Conservation (phyloP, 2,113 vertebrate species). For the Coturnix japonica region DNA sequence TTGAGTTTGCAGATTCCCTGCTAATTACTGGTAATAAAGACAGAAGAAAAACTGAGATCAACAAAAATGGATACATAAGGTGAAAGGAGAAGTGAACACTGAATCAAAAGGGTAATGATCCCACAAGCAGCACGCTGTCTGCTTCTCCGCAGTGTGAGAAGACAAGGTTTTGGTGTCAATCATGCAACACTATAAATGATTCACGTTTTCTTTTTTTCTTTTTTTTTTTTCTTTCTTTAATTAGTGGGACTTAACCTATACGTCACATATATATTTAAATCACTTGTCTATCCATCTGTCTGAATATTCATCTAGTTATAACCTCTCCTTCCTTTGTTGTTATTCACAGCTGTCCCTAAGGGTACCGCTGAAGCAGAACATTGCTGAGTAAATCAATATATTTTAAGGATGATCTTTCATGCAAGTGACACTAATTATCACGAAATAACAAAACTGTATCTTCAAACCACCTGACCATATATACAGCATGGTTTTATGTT, state of each 20-base stretch:
- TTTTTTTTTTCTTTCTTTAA: not conserved
- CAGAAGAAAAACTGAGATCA: constrained; percentile 34
- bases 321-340: constrained; percentile 21
- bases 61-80: constrained; percentile 17
- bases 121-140: not conserved
- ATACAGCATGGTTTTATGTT: not conserved
- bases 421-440: constrained; percentile 70
- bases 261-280: not conserved
- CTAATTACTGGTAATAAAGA: constrained; percentile 48
- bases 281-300: constrained; percentile 17
- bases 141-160: not conserved
- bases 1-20: not conserved
- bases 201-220: not conserved
- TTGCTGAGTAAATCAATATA: constrained; percentile 50
- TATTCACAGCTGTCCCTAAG: constrained; percentile 57
- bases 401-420: constrained; percentile 62
- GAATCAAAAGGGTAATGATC: constrained; percentile 50
- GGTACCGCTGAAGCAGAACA: constrained; percentile 50
- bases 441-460: constrained; percentile 15
- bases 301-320: not conserved
- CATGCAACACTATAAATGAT: not conserved
- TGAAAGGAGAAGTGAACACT: constrained; percentile 19
- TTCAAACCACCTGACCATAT: constrained; percentile 54
- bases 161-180: not conserved
- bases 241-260: not conserved